Conservation (phyloP, 2,113 vertebrate genomes). For the Corapipo altera region DNA sequence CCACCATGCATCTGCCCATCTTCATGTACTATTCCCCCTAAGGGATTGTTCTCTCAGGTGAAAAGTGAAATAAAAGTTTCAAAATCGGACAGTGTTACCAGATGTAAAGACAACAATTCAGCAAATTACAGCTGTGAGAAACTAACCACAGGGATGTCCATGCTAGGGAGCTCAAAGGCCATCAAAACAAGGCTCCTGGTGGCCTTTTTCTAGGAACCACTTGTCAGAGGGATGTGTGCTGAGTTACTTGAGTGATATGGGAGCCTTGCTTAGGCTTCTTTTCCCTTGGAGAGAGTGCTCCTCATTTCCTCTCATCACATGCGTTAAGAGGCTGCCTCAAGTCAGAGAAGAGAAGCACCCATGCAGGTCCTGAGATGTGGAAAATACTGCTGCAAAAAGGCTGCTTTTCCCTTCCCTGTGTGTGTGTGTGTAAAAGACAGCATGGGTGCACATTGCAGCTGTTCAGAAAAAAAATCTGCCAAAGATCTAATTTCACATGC, state of each 20-base stretch:
- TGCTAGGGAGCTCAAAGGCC: background rate
- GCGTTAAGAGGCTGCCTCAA: background rate
- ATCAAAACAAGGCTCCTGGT: background rate
- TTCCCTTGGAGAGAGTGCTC: background rate
- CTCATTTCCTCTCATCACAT: background rate
- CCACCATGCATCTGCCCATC: background rate
- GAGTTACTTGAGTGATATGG: background rate
- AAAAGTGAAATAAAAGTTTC: background rate
- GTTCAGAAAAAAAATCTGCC: background rate
- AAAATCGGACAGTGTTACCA: background rate
- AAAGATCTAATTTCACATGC: background rate
- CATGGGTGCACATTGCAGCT: background rate
- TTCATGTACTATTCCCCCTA: background rate
- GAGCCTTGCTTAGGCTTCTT: background rate
- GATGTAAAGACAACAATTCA: background rate
- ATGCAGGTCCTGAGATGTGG: background rate
- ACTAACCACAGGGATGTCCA: background rate
- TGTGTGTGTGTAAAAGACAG: background rate
- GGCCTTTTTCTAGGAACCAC: background rate
- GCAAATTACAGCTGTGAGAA: background rate
- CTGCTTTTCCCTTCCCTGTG: background rate
- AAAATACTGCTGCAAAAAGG: background rate
- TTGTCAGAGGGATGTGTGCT: background rate
- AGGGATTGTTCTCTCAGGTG: background rate
- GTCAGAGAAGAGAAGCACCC: background rate